Evolutionary conservation across 2,797 vertebrate genomes (phyloP), one percentile per base, ranked within the genome.

Genomic region (Salarias fasciatus): DNA sequence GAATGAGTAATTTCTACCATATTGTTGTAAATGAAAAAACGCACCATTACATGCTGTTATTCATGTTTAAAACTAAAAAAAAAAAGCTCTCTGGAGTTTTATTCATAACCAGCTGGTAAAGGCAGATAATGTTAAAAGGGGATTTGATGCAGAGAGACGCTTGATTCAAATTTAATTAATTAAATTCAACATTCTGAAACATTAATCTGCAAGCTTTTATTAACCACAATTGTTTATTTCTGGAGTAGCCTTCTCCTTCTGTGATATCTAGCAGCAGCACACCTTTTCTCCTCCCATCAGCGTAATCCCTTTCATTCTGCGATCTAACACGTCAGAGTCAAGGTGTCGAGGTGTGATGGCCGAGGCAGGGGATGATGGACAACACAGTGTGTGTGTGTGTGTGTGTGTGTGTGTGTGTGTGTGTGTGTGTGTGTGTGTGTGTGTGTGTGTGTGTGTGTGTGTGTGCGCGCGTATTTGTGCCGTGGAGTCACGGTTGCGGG

Each of bases 301-400:
- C 24, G 12, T 77, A 78, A 76, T 83, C 79, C 48, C 71, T 70
- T 63, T 62, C 58, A 71, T 67, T 63, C 53, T 41, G 36, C 53
- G 60, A 74, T 71, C 38, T 66, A 29, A 50, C 53, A 14, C 46
- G 73, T 82, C 60, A 69, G 60, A 79, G 66, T 80, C 65, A 63
- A 85, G 73, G 76, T 86, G 84, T 86, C 75, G 76, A 79, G 71
- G 87, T 84, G 82, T 68, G 64, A 82, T 71, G 61, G 63, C 61
- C 61, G 24, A 46, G 31, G 35, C 54, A n/a, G 31, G 33, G 54
- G 59, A 62, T 75, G 77, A 73, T 12, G 47, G 72, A 79, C 53
- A 65, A 5, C 53, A 29, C 52, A 8, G 12, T 45, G 28, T 45
- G 12, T 56, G 9, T 59, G 41, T 52, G 10, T 13, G 45, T 44